Conservation (phyloP, 2,797 vertebrate species). For the Yasuhikotakia modesta region DNA sequence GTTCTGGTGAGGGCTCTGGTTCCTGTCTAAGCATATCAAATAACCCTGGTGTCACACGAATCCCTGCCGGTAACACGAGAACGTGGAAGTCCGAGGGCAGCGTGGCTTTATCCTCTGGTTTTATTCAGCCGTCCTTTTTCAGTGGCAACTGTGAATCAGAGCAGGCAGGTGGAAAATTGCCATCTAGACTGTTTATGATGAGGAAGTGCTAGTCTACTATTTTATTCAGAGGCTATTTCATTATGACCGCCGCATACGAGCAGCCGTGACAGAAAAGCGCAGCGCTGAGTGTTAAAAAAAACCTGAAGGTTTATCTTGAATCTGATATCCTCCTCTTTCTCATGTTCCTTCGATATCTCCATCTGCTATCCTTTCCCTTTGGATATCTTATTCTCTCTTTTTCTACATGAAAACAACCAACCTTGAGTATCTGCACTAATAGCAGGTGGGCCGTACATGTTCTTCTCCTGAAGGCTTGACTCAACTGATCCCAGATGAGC, state of each 20-base stretch:
- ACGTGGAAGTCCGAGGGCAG: constrained; percentile 21
- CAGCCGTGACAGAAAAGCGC: background rate
- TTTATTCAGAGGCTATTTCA: background rate
- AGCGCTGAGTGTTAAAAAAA: constrained; percentile 39
- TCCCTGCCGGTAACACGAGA: constrained; percentile 40
- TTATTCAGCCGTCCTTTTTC: constrained; percentile 28
- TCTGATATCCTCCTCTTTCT: background rate
- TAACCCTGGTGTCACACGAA: constrained; percentile 50
- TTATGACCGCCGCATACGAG: constrained; percentile 4
- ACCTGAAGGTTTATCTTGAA: constrained; percentile 21
- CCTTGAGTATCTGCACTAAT: constrained; percentile 11
- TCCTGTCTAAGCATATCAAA: constrained; percentile 39
- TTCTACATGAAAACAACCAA: background rate
- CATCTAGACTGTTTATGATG: background rate
- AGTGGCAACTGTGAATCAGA: constrained; percentile 38
- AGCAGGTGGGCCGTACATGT: background rate
- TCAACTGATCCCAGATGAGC: constrained; percentile 17
- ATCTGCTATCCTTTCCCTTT: background rate
- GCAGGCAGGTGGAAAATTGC: constrained; percentile 49
- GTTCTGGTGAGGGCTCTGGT: constrained; percentile 28
- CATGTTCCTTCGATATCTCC: background rate
- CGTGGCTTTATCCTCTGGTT: constrained; percentile 4
- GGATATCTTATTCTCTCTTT: background rate
- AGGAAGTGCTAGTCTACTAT: background rate
- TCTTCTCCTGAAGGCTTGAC: constrained; percentile 5